Base-by-base conservation (phyloP, 2,888 invertebrate species). In the Andrena praecox region DNA sequence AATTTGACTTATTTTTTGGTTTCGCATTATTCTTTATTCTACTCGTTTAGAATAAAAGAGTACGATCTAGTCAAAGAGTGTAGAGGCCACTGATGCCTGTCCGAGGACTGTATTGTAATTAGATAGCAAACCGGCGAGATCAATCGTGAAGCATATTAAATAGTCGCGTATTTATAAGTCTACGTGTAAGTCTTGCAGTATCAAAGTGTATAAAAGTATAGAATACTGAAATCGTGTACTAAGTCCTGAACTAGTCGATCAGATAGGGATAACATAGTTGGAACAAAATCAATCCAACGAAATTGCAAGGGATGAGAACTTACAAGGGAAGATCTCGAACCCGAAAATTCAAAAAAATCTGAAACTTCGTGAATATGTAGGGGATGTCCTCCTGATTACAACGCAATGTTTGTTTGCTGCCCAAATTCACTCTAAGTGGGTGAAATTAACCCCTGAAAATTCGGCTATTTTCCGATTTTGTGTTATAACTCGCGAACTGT, bases 51-150 rank as follows among this genome's bases (percentile, higher is more conserved):
- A 92, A 86, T 87, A 89, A 86, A 89, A 87, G 92, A 93, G 93
- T 93, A 90, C 87, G 76, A 85, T 93, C 92, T 93, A 93, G 92
- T 93, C 92, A 84, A 90, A 66, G 68, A 20, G 50, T 10, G 63
- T 24, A 71, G 16, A 6, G n/a, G 2, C 7, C 20, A 33, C 2
- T 10, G 7, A 20, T 24, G 35, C 24, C 8, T 20, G 12, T n/a
- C 35, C 6, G 27, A 52, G 29, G 8, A 27, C 31, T 69, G 74
- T 50, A 42, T 42, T 42, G 16, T 42, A 42, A 42, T 42, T 42
- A 67, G 8, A 33, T 56, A 64, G 33, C 8, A 24, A 73, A 24
- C 16, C 16, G 33, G n/a, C 10, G 24, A 66, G 42, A 33, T 60
- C 31, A 35, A 59, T 59, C 35, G 35, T 4, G 7, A 31, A 50